Conservation (phyloP, 2,113 vertebrate species). For the Daubentonia madagascariensis region DNA sequence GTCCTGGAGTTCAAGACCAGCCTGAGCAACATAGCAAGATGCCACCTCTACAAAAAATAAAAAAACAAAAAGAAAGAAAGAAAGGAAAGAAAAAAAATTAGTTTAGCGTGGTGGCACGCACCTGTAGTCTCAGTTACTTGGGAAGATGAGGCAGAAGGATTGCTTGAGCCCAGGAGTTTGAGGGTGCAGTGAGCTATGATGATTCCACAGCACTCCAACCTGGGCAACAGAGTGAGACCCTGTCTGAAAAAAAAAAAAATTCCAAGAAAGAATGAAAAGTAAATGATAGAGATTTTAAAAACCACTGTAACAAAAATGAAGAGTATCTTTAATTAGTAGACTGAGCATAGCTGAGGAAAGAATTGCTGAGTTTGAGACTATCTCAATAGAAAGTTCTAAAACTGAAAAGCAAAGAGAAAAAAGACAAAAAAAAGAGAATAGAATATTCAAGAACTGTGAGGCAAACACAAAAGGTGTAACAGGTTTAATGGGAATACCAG, state of each 20-base stretch:
- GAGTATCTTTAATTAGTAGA: not conserved
- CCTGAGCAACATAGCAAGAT: no score
- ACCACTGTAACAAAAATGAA: not conserved
- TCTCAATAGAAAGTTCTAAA: not conserved
- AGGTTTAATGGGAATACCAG: not conserved
- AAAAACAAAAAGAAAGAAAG: not conserved
- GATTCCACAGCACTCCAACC: no score
- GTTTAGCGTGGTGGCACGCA: no score
- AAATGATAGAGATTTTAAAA: not conserved
- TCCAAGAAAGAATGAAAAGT: not conserved
- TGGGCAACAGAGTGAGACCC: no score
- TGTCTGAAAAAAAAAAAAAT: not conserved
- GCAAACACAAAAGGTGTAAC: not conserved
- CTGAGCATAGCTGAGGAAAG: not conserved
- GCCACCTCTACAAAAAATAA: not conserved
- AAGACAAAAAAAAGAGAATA: not conserved
- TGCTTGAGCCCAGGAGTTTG: no score
- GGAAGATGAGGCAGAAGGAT: no score
- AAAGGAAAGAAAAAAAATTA: no score
- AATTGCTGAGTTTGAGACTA: not conserved
- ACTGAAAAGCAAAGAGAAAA: not conserved
- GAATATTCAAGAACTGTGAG: not conserved
- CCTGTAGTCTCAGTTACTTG: no score
- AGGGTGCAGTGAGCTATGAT: no score
- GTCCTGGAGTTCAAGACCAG: no score